Conservation (phyloP, 2,113 vertebrate genomes). For the Crotalus tigris region DNA sequence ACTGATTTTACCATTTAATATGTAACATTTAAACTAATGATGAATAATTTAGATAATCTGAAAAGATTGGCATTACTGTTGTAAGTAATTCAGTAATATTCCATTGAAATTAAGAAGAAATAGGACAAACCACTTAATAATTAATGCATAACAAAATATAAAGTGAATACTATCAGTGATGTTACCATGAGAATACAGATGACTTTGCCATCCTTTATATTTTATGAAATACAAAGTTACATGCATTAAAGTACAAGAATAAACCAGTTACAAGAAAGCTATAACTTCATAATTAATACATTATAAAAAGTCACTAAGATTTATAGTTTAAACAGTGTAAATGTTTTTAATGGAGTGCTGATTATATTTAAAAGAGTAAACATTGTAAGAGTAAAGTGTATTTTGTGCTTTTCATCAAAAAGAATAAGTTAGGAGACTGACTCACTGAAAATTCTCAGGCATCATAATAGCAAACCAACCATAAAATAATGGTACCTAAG, state of each 20-base stretch:
- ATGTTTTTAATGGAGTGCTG: not conserved
- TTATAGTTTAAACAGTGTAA: not conserved
- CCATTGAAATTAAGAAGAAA: not conserved
- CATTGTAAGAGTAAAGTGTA: not conserved
- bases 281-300: not conserved
- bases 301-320: constrained; percentile 18
- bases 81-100: constrained; percentile 39
- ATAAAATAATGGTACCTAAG: not conserved
- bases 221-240: constrained; percentile 15
- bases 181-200: not conserved
- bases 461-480: not conserved
- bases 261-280: not conserved
- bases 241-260: constrained; percentile 1
- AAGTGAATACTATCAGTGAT: not conserved
- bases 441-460: not conserved
- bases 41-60: constrained; percentile 17
- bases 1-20: constrained; percentile 20
- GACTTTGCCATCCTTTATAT: not conserved
- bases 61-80: constrained; percentile 17
- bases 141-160: constrained; percentile 1
- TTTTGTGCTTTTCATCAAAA: constrained; percentile 7
- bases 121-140: constrained; percentile 2
- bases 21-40: not conserved
- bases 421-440: constrained; percentile 3
- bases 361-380: not conserved